Conservation (phyloP, 2,113 vertebrate species). For the Osmerus eperlanus region DNA sequence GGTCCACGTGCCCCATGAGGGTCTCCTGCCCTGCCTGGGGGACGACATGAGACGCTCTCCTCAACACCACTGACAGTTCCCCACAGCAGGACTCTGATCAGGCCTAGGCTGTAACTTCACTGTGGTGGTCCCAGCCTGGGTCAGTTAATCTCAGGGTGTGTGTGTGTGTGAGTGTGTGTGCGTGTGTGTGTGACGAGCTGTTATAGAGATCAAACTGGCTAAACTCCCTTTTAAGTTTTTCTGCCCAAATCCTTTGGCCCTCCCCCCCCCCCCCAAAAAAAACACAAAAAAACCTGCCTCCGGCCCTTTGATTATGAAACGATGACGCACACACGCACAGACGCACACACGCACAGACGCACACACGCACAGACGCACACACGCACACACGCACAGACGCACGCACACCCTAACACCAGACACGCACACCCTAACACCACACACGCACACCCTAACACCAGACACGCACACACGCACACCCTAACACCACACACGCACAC, state of each 20-base stretch:
- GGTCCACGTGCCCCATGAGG: neutral
- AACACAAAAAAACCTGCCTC: no score
- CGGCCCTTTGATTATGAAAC: conserved; percentile 6
- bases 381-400: no score
- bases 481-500: no score
- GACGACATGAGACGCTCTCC: no score
- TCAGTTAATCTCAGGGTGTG: neutral
- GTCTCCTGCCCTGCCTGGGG: neutral
- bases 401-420: neutral
- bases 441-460: no score
- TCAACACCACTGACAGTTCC: no score
- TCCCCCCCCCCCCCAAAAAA: neutral
- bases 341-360: neutral
- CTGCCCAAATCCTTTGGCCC: conserved; percentile 5
- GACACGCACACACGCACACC: no score
- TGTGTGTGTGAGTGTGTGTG: neutral
- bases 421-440: no score
- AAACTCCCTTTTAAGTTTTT: neutral
- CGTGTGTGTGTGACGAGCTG: neutral
- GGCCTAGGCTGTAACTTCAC: no score
- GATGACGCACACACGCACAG: conserved; percentile 8
- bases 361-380: no score
- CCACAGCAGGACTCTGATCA: no score
- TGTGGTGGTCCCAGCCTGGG: neutral
- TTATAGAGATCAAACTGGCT: neutral